phyloP scores from a whole-genome alignment of 2,797 vertebrate genomes.

The Chanos chanos region DNA sequence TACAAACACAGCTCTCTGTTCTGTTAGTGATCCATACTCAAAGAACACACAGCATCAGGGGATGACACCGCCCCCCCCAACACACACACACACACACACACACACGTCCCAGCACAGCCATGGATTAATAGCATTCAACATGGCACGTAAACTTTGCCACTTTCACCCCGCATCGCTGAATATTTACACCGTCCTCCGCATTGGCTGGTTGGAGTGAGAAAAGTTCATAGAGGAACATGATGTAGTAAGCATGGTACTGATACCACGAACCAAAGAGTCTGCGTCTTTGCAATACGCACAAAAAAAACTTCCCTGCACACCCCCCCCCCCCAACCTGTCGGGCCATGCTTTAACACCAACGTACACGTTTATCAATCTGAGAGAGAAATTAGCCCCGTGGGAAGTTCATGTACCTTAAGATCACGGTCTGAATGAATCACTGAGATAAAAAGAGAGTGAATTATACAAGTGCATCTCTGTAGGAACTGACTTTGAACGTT shows the following conservation, averaged over 20 bases:
- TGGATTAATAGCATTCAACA: conserved; percentile 74
- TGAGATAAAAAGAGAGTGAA: too few relatives aligned
- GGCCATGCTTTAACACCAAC: background rate
- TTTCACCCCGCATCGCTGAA: conserved; percentile 62
- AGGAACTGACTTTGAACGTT: too few relatives aligned
- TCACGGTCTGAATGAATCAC: too few relatives aligned
- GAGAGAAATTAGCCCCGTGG: background rate
- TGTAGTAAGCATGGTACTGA: too few relatives aligned
- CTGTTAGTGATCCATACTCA: background rate
- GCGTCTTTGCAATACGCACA: conserved; percentile 25
- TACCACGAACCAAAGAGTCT: too few relatives aligned
- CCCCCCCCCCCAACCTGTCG: conserved; percentile 35
- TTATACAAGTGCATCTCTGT: too few relatives aligned
- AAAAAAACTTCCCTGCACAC: conserved; percentile 43
- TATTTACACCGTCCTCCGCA: conserved; percentile 46
- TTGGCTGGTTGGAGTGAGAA: conserved; percentile 4
- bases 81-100: too few relatives aligned
- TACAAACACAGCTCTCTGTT: background rate
- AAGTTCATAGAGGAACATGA: conserved; percentile 58
- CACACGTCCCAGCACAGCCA: conserved; percentile 68
- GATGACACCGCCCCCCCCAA: too few relatives aligned
- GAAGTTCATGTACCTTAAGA: conserved; percentile 43
- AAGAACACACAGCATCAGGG: conserved; percentile 40
- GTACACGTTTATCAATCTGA: background rate
- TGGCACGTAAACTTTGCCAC: conserved; percentile 59